These are phyloP conservation scores for Bombus affinis DNA, from an alignment of 1,140 invertebrate genomes.

Conservation along the genomic window DNA sequence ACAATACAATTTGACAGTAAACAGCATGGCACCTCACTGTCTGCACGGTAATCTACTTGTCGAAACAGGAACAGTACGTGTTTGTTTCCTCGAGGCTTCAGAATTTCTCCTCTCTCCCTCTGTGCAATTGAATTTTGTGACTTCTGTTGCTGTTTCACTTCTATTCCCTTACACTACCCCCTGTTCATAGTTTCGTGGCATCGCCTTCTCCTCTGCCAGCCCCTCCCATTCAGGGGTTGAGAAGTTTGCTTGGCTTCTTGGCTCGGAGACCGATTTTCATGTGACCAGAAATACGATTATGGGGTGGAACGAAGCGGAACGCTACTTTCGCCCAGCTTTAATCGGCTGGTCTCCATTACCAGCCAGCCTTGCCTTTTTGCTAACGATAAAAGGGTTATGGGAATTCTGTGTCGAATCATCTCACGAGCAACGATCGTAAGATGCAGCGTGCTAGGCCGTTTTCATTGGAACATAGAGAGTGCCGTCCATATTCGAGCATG, in stretches of 20 bases:
- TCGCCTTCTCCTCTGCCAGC: neutral
- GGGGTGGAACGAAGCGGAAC: constrained; percentile 21
- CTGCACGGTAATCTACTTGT: neutral
- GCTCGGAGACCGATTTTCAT: constrained; percentile 48
- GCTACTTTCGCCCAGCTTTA: constrained; percentile 29
- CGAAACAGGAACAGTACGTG: neutral
- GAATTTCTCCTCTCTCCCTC: neutral
- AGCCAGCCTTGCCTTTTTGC: neutral
- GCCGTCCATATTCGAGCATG: neutral
- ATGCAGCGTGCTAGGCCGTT: neutral
- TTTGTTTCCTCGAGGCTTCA: neutral
- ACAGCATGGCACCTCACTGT: neutral
- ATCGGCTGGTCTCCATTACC: constrained; percentile 27
- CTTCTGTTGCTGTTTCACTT: constrained; percentile 28
- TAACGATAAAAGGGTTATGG: constrained; percentile 27
- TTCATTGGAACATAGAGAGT: neutral
- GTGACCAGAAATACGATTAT: constrained; percentile 26
- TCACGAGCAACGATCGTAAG: neutral
- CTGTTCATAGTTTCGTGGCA: neutral
- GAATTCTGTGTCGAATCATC: constrained; percentile 14
- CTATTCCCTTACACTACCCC: neutral
- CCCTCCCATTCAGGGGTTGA: neutral
- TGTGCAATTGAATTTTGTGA: constrained; percentile 28
- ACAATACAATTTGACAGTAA: neutral
- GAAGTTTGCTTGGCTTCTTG: constrained; percentile 37